Evolutionary conservation across 2,888 invertebrate species (phyloP).

Genomic region (Drosophila monieri): DNA sequence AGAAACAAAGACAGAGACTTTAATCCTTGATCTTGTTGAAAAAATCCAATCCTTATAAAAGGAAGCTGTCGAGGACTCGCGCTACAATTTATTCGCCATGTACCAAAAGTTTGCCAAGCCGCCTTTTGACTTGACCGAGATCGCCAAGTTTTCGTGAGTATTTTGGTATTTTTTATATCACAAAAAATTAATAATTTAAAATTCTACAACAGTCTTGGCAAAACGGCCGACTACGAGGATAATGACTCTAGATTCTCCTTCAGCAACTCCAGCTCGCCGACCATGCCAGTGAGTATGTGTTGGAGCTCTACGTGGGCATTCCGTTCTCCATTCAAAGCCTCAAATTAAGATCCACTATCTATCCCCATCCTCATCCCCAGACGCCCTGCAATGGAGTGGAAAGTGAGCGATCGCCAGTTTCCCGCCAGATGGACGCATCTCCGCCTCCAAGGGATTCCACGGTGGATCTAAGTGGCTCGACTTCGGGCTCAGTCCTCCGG

Average conservation of each 20-base stretch:
- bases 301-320: slow-evolving; percentile 46
- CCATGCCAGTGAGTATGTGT: slow-evolving; percentile 85
- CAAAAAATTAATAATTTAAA: not conserved
- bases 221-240: slow-evolving; percentile 83
- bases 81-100: slow-evolving; percentile 83
- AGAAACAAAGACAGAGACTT: slow-evolving; percentile 6
- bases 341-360: slow-evolving; percentile 2
- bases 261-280: slow-evolving; percentile 91
- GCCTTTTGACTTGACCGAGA: slow-evolving; percentile 82
- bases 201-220: slow-evolving; percentile 63
- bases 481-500: slow-evolving; percentile 51
- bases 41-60: slow-evolving; percentile 47
- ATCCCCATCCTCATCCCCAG: slow-evolving; percentile 38
- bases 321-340: not conserved
- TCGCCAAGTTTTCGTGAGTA: slow-evolving; percentile 83
- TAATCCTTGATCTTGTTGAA: slow-evolving; percentile 50
- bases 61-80: slow-evolving; percentile 83
- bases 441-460: slow-evolving; percentile 51
- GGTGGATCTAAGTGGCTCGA: slow-evolving; percentile 51
- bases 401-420: slow-evolving; percentile 66
- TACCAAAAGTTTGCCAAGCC: slow-evolving; percentile 84
- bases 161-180: not conserved
- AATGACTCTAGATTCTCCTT: slow-evolving; percentile 90
- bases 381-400: slow-evolving; percentile 70
- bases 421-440: slow-evolving; percentile 37